Base-by-base conservation (phyloP, 2,113 vertebrate species). In the Brachionichthys hirsutus region DNA sequence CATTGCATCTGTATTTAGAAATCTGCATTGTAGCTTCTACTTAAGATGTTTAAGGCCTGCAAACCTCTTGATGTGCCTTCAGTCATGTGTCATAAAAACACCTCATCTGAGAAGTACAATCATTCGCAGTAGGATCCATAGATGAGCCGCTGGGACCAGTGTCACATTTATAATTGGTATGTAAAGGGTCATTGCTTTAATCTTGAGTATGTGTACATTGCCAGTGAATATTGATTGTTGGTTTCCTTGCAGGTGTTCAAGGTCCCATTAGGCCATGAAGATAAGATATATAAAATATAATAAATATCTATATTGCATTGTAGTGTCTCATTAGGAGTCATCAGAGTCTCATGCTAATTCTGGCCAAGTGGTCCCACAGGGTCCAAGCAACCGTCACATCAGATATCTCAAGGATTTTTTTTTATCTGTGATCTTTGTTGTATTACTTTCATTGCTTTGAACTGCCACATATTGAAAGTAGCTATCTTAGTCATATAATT, bases 181-280 rank as follows among this genome's bases (percentile, higher is more conserved):
- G 73, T 57, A 38, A 62, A 64, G 54, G 71, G 69, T 62, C 72
- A 63, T 60, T 68, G 70, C 54, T 75, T 78, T 80, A 85, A 89
- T 85, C 87, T 89, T 87, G 88, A 82, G 56, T 38, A 65, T 60
- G 63, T 77, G 61, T 72, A 62, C 66, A 75, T 75, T 69, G 18
- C 76, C 64, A 59, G 70, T 70, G 77, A 86, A 87, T 85, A 90
- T 89, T 86, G 88, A 88, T 87, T 84, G 54, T 1, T 54, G 81
- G 74, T 88, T 87, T 82, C 85, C 78, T 89, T 90, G 89, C 86
- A 88, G 73, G 75, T 88, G 88, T 85, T 80, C 56, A 90, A 82
- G 78, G 74, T 73, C 67, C 73, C 74, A 76, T 63, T 75, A 75
- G 75, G 68, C 76, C 73, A 64, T 77, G 71, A 88, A 86, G 76